A percentile compares a stretch with the other conserved stretches of the same genome.
phyloP scores from a whole-genome alignment of 1,140 invertebrate species.

The Lepidurus apus region DNA sequence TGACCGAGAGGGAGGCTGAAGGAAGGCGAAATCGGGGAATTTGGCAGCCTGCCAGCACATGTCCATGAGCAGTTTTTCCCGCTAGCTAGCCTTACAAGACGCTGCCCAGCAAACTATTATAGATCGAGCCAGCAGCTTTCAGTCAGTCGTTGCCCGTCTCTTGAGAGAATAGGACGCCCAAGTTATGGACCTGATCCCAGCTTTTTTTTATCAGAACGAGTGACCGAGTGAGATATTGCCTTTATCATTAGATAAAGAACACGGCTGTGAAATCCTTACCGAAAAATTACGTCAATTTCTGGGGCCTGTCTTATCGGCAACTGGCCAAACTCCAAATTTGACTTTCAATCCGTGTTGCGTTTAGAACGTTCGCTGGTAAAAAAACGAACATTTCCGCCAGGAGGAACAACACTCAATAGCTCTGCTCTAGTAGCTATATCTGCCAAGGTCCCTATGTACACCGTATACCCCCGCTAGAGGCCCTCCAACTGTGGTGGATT shows the following conservation, averaged over 20 bases:
- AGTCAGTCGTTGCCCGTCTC: background rate
- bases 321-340: no score
- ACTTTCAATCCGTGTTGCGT: no score
- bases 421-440: slow-evolving; percentile 15
- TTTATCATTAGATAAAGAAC: background rate
- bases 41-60: background rate
- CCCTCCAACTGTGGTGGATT: background rate
- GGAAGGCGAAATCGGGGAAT: background rate
- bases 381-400: background rate
- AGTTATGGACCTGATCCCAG: background rate
- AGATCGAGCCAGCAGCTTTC: background rate
- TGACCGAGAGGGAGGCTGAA: background rate
- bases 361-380: background rate
- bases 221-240: background rate
- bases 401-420: background rate
- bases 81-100: background rate
- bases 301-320: no score
- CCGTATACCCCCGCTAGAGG: background rate
- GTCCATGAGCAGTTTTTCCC: background rate
- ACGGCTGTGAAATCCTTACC: background rate
- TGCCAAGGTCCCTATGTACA: slow-evolving; percentile 9
- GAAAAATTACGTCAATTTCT: background rate
- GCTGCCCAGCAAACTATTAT: background rate
- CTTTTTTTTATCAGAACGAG: background rate
- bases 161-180: background rate